Evolutionary conservation across 2,888 invertebrate genomes (phyloP), one percentile per base, ranked within the genome.

Genomic region (Tachina lurida): DNA sequence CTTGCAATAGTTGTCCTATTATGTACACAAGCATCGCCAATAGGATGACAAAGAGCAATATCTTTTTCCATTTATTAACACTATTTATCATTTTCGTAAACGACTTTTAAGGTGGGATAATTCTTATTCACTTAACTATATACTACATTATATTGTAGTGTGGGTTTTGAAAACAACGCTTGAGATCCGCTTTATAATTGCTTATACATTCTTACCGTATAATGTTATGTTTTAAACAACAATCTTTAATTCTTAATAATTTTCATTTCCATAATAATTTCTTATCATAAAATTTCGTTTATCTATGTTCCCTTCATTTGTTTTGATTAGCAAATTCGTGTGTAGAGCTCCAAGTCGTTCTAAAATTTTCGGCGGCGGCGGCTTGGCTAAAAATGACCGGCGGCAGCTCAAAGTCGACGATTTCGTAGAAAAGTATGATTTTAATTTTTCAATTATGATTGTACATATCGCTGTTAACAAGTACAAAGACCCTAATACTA

Each of bases 61-160:
- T 13, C 39, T 76, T 83, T 45, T 73, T 86, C 79, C 83, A 80
- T 63, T 56, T 83, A 63, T 62, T 62, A 43, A 83, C 12, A 43
- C 62, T 52, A 15, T 63, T 67, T 8, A 86, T 49, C 83, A 86
- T 86, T 73, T 83, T 86, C 70, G 17, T 43, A 45, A 31, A 3
- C n/a, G 9, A 39, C 19, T 77, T 31, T 74, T 19, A 22, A 52
- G 62, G 60, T 71, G 41, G 77, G 60, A 52, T 70, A 8, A 10
- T 12, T 31, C 17, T 49, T 10, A 19, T 62, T 62, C 62, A 43
- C 5, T 17, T 31, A 7, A 31, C 31, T 31, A 31, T 31, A 56
- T 63, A 71, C 74, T 78, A 85, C 78, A 85, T 85, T 13, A 49
- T 70, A 39, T 41, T 54, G 54, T 22, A 17, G 41, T 58, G 19